Base-by-base conservation (phyloP, 2,113 vertebrate genomes). In the Pachypanchax playfairii region DNA sequence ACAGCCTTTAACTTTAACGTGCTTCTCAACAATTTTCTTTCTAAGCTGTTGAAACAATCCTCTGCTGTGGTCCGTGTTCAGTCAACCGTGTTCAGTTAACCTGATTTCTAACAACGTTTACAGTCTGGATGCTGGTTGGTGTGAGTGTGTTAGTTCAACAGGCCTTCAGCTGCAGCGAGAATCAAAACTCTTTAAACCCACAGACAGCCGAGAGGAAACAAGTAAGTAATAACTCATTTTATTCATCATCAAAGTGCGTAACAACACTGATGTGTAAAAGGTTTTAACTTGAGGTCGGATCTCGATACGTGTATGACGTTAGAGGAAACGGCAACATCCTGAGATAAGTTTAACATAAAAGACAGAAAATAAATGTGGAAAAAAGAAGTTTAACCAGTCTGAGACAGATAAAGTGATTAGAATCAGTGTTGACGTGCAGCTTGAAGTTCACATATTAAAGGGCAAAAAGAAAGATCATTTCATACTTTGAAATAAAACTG, bases 141-240 rank as follows among this genome's bases (percentile, higher is more conserved):
- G n/a, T n/a, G n/a, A n/a, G n/a, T n/a, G n/a, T n/a, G n/a, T n/a
- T n/a, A n/a, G n/a, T n/a, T n/a, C n/a, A n/a, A n/a, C n/a, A n/a
- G n/a, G n/a, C n/a, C n/a, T n/a, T n/a, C 21, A 47, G 44, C 0
- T 47, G 22, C 31, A 47, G 44, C 21, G 4, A 22, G 26, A 51
- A 31, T 41, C 21, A 65, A 54, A 18, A 20, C 28, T 43, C n/a
- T 24, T 35, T 25, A 44, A 20, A 22, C 49, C 38, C 24, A 11
- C 35, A 20, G 18, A 49, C 33, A 57, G 15, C 35, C 8, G 8
- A 20, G 6, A 29, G 39, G 18, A 57, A 57, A 41, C 35, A 50
- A 21, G 18, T 60, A 15, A 60, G 57, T 24, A 36, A 35, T 46
- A 12, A 47, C 44, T 18, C 18, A n/a, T n/a, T n/a, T n/a, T 7